Base-by-base conservation (phyloP, 1,140 invertebrate genomes). In the Psix sp. region DNA sequence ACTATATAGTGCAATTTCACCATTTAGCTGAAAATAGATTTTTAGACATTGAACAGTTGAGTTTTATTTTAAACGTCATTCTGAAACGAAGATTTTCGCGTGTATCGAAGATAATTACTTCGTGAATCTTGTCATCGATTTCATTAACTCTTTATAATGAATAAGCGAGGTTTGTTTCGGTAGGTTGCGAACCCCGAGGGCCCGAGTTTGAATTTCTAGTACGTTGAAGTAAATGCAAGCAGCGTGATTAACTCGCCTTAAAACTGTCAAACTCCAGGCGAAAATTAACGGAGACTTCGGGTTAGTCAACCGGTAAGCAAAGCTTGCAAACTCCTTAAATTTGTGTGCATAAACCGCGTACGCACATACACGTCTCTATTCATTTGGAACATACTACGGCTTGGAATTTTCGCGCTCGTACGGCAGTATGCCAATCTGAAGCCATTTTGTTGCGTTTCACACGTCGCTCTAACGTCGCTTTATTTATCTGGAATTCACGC, bases 201-300 rank as follows among this genome's bases (percentile, higher is more conserved):
- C 51, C 36, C n/a, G 42, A 54, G 49, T 62, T 74, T 62, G 48
- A 56, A 66, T 57, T 67, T 66, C 38, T 38, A 39, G 56, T 1
- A 56, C 62, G 42, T 42, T 43, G 71, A 67, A 67, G 49, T 60
- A 67, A 74, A n/a, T 29, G 60, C 48, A 42, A 38, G 13, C n/a
- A 49, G 49, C 60, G 51, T 62, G 73, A 65, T 75, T 75, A 75
- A 75, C 73, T 74, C 38, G 39, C 48, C 57, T 75, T 75, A 70
- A 75, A 71, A 71, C 67, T 76, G 74, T 76, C 74, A 76, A 76
- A 76, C 74, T 67, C 33, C 17, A 7, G 13, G 56, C 40, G 73
- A 63, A 72, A 76, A 71, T 76, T 71, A 76, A 72, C 60, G 56
- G 33, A 60, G 56, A 63, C 49, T 62, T 75, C 24, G 54, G 40